Evolutionary conservation across 1,140 invertebrate genomes (phyloP), one percentile per base, ranked within the genome.

Genomic region (Drosophila athabasca): DNA sequence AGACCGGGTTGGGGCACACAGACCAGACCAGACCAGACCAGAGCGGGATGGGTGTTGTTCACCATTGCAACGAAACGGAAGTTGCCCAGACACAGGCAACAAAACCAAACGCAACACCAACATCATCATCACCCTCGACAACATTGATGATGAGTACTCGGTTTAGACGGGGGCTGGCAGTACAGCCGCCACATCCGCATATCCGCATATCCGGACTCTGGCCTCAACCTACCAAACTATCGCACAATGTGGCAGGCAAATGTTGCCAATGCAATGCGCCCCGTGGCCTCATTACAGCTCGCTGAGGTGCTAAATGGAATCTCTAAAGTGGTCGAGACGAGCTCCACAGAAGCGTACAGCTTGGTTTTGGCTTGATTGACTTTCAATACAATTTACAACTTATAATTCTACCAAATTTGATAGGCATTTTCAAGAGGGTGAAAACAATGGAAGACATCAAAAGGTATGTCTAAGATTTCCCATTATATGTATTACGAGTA

Each of bases 81-180:
- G 80, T 62, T 53, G 60, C 35, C 62, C 66, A 84, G 80, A 83
- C 78, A 70, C 26, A 64, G 35, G 11, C 35, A 39, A 5, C 35
- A 13, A 39, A 39, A 39, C 35, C 35, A 39, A 39, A 46, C 35
- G 46, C 45, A 57, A 66, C 35, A 59, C n/a, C 35, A 55, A 35
- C 31, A 61, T 49, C 49, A 48, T 59, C 48, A 62, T 60, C 41
- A 50, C 8, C 43, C 26, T 22, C 69, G 51, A 29, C 43, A 68
- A 45, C 55, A 59, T 50, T 64, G 44, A 29, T 71, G 53, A 66
- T 58, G 48, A 64, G 26, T 46, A 75, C n/a, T 60, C 52, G 43
- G 48, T 31, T 70, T 70, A 50, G 67, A 24, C 26, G 22, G 26
- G 52, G 19, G 3, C 35, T 61, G 54, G 55, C 5, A 9, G 17